A percentile compares a stretch with the other conserved stretches of the same genome.
Conservation (phyloP, 2,797 vertebrate species). For the Amblyraja radiata region DNA sequence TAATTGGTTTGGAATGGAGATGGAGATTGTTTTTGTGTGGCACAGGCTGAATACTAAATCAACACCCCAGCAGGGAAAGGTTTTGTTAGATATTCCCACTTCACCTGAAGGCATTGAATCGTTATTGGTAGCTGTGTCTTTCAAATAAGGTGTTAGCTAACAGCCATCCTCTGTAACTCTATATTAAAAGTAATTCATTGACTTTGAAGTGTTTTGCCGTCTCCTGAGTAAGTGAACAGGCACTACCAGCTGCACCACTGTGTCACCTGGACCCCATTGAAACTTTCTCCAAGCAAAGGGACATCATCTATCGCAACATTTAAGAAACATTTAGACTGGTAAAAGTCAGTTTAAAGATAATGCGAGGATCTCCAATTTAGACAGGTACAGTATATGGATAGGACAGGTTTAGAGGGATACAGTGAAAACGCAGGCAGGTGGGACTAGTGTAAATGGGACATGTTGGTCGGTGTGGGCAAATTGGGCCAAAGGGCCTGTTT, state of each 20-base stretch:
- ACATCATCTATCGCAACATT: not conserved
- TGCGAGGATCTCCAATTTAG: too few relatives aligned
- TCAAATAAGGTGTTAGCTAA: not conserved
- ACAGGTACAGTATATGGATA: too few relatives aligned
- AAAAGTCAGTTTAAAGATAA: too few relatives aligned
- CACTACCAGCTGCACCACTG: too few relatives aligned
- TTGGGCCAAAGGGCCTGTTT: too few relatives aligned
- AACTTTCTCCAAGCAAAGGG: not conserved
- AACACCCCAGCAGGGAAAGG: not conserved
- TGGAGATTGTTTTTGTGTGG: not conserved
- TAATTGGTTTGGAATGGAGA: conserved; percentile 17
- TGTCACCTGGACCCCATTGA: not conserved
- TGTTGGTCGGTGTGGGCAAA: too few relatives aligned
- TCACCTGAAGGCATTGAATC: not conserved
- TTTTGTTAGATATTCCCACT: not conserved
- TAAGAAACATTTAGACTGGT: too few relatives aligned
- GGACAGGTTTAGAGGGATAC: too few relatives aligned
- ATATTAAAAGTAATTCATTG: not conserved
- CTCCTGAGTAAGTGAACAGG: not conserved
- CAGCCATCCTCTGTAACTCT: not conserved
- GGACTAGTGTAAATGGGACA: too few relatives aligned
- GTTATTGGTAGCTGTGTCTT: not conserved
- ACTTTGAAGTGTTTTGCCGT: not conserved
- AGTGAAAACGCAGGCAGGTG: too few relatives aligned
- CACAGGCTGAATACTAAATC: not conserved